These are phyloP conservation scores for Elaphurus davidianus DNA, from an alignment of 2,113 vertebrate genomes.

Conservation along the genomic window DNA sequence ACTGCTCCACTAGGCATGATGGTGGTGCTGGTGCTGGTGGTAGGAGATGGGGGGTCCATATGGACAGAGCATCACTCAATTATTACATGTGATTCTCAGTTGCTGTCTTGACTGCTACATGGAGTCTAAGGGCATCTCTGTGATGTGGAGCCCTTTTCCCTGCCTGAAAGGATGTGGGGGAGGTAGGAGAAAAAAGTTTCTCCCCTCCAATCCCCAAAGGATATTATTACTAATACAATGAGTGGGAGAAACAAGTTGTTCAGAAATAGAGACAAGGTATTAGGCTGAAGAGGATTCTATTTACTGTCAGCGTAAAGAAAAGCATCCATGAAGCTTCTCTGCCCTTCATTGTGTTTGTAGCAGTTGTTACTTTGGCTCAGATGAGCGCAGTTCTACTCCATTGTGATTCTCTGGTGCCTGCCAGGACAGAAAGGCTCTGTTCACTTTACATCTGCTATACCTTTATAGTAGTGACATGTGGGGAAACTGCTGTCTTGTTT, in stretches of 20 bases:
- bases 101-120: not conserved
- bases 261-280: not conserved
- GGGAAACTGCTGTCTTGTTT: conserved; percentile 17
- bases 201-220: not conserved
- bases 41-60: not conserved
- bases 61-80: not conserved
- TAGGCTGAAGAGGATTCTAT: not conserved
- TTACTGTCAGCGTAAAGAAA: not conserved
- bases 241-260: not conserved
- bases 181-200: not conserved
- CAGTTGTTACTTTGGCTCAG: not conserved
- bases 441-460: not conserved
- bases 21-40: not conserved
- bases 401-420: not conserved
- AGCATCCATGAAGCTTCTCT: not conserved
- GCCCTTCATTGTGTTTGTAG: not conserved
- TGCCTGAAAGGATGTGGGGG: not conserved
- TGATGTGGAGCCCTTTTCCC: not conserved
- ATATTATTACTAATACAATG: not conserved
- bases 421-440: not conserved
- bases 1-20: not conserved
- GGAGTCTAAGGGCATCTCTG: not conserved
- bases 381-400: not conserved
- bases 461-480: conserved; percentile 24
- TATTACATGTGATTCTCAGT: not conserved